Base-by-base conservation (phyloP, 2,888 invertebrate genomes). In the Mythimna vitellina region DNA sequence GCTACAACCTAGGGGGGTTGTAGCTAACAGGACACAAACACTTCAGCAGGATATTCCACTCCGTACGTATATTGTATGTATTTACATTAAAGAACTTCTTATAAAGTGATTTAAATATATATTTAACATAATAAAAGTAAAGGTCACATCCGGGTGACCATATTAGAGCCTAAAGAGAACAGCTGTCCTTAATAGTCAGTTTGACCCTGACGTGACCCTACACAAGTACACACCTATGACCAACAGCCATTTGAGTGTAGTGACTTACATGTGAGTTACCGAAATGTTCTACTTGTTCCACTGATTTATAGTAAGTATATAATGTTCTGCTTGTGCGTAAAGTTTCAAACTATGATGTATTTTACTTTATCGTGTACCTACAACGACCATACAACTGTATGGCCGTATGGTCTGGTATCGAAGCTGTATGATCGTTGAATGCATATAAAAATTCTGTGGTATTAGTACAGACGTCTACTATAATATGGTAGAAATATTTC, bases 141-240 rank as follows among this genome's bases (percentile, higher is more conserved):
- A 85, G 82, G 83, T 78, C 75, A 85, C 71, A 66, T 78, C 83
- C 85, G 80, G 74, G 60, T 78, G 67, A 66, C 85, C 85, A 82
- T 84, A 85, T 78, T 81, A 85, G 82, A 83, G 78, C 82, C 82
- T 83, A 85, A 85, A 74, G 77, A 83, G 77, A 83, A 76, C 84
- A 84, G 83, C 68, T 85, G 79, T 61, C 85, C 78, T 67, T 83
- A 82, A 83, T 80, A 82, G 83, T 83, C 76, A 75, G 49, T 65
- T 62, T 80, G 83, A 85, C 84, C 84, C 70, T 85, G 84, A 51
- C 60, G 58, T 76, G 85, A 83, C 84, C 80, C 80, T 82, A 81
- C 73, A 51, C 49, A 51, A 51, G 49, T 51, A 51, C 49, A 73
- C 71, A 65, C 70, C 78, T 76, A 73, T 84, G 83, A 80, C 70